These are phyloP conservation scores for Helogale parvula DNA, from an alignment of 2,113 vertebrate genomes.

Conservation along the genomic window DNA sequence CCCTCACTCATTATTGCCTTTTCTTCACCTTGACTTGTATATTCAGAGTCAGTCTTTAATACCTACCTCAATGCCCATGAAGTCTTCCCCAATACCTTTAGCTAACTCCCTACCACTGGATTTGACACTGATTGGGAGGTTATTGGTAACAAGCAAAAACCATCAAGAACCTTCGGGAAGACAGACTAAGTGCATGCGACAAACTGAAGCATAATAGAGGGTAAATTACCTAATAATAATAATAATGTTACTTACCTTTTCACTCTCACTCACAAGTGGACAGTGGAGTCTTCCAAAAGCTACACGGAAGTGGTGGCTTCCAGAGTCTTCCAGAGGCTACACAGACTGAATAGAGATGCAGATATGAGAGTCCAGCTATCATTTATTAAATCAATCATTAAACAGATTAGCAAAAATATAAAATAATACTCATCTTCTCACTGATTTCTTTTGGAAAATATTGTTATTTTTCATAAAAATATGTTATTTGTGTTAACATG, in stretches of 20 bases:
- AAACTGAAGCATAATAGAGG: background rate
- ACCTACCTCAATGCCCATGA: background rate
- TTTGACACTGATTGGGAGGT: background rate
- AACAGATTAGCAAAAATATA: background rate
- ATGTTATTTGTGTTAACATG: background rate
- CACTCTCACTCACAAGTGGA: background rate
- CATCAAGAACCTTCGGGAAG: background rate
- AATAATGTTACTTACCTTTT: background rate
- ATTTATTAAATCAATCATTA: slow-evolving; percentile 10
- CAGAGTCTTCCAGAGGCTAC: background rate
- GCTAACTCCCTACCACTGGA: background rate
- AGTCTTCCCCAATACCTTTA: background rate
- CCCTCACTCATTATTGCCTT: background rate
- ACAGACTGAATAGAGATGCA: background rate
- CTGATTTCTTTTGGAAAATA: background rate
- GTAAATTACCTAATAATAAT: background rate
- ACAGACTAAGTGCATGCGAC: background rate
- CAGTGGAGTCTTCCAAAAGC: background rate
- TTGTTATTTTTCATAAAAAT: background rate
- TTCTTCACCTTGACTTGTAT: background rate
- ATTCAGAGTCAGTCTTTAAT: background rate
- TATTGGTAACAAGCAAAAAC: background rate
- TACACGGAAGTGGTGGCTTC: background rate
- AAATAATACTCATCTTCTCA: background rate
- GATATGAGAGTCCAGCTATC: background rate